Base-by-base conservation (phyloP, 2,797 vertebrate genomes). In the Pelobates cultripes region DNA sequence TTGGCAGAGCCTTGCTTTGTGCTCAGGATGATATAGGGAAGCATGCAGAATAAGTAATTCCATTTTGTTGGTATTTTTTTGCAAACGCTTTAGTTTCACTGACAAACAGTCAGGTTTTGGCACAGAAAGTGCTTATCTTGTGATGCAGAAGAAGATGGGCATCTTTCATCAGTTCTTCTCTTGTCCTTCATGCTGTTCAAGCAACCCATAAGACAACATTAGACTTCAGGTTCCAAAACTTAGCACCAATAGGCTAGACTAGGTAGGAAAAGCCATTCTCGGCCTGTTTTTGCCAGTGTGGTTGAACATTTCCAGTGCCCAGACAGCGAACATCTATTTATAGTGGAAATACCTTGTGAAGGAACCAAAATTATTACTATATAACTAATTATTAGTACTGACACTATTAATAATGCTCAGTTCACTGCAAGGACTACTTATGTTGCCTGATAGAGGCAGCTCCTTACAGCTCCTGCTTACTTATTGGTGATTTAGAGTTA, bases 11-110 rank as follows among this genome's bases (percentile, higher is more conserved):
- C 40, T 75, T 67, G 47, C 17, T 71, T 72, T 28, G 47, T 67
- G 72, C 43, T 66, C 82, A 79, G 77, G 64, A 75, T 79, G 72
- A 72, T 75, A 47, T 44, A 51, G 72, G 72, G 72, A 75, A 63
- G 71, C 67, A 55, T 57, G 60, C 15, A 72, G 82, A 84, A 84
- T 84, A 75, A 84, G 60, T 79, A 82, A 84, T 84, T 79, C 82
- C 64, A 75, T 84, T 79, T 73, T 71, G 77, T 76, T 84, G 67
- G 77, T 75, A 77, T 79, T 75, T 75, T 51, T 74, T 67, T 68
- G 55, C 82, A 76, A 75, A 78, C 45, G 28, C 70, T 78, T 63
- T 28, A 79, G n/a, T 84, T 57, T 79, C 57, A 69, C 64, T 71
- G 73, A 84, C 66, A 45, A 75, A 13, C 55, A 84, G 77, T 75